A percentile compares a stretch with the other conserved stretches of the same genome.
Conservation (phyloP, 2,113 vertebrate species). For the Aspiorhynchus laticeps region DNA sequence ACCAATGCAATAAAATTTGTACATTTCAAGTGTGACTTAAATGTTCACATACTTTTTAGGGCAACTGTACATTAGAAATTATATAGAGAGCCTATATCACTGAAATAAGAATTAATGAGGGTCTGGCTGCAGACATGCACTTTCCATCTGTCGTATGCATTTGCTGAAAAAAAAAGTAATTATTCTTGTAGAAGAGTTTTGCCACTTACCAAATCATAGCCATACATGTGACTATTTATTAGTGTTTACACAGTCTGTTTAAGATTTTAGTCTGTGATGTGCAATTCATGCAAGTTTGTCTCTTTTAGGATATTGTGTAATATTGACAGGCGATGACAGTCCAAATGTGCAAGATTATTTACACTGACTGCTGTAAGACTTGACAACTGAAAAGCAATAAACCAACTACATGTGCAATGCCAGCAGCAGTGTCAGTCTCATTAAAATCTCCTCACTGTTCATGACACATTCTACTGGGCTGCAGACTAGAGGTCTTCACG, state of each 20-base stretch:
- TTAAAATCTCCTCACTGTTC: not conserved
- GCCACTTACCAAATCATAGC: not conserved
- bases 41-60: not conserved
- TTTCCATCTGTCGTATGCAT: no score
- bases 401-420: not conserved
- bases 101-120: not conserved
- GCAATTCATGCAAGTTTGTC: not conserved
- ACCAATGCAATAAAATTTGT: not conserved
- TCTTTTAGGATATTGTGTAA: not conserved
- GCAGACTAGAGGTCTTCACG: no score
- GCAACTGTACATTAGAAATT: not conserved
- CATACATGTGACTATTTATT: not conserved
- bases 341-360: constrained; percentile 3
- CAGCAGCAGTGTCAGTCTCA: constrained; percentile 2
- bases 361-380: constrained; percentile 16
- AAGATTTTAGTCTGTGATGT: not conserved
- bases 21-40: not conserved
- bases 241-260: not conserved
- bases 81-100: not conserved
- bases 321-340: not conserved
- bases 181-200: not conserved
- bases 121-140: no score
- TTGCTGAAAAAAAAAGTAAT: no score
- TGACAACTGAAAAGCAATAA: constrained; percentile 2
- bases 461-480: not conserved